Evolutionary conservation across 2,888 invertebrate genomes (phyloP).

Genomic region (Cloeon dipterum): DNA sequence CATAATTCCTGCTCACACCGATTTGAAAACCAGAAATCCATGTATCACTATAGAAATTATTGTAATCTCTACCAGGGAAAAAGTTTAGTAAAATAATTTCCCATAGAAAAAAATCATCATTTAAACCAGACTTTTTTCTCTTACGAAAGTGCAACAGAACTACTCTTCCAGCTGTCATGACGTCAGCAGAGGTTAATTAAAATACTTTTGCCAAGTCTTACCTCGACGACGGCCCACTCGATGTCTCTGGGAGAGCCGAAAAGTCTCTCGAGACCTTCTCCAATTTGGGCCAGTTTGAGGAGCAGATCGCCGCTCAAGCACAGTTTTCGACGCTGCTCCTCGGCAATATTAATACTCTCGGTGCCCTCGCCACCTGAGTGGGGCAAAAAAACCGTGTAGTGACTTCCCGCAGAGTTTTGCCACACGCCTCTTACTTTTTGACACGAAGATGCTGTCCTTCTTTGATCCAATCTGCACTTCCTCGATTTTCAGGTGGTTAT

Average conservation of each 20-base stretch:
- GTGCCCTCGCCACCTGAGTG: constrained; percentile 20
- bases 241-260: constrained; percentile 53
- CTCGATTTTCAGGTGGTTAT: constrained; percentile 22
- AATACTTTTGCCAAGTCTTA: constrained; percentile 16
- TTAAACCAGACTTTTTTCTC: too few relatives aligned
- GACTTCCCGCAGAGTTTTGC: constrained; percentile 13
- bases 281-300: constrained; percentile 29
- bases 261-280: constrained; percentile 33
- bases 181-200: background rate
- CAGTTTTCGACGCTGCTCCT: constrained; percentile 18
- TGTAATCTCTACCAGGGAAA: too few relatives aligned
- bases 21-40: too few relatives aligned
- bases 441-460: constrained; percentile 23
- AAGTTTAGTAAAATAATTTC: too few relatives aligned
- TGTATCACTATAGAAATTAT: too few relatives aligned
- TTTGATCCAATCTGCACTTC: constrained; percentile 22
- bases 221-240: constrained; percentile 51
- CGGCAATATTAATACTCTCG: constrained; percentile 18
- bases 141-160: too few relatives aligned
- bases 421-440: constrained; percentile 15
- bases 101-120: too few relatives aligned
- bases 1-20: too few relatives aligned
- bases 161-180: too few relatives aligned
- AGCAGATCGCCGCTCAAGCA: constrained; percentile 31
- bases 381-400: too few relatives aligned